Evolutionary conservation across 2,113 vertebrate genomes (phyloP).

Genomic region (Etia nguti): DNA sequence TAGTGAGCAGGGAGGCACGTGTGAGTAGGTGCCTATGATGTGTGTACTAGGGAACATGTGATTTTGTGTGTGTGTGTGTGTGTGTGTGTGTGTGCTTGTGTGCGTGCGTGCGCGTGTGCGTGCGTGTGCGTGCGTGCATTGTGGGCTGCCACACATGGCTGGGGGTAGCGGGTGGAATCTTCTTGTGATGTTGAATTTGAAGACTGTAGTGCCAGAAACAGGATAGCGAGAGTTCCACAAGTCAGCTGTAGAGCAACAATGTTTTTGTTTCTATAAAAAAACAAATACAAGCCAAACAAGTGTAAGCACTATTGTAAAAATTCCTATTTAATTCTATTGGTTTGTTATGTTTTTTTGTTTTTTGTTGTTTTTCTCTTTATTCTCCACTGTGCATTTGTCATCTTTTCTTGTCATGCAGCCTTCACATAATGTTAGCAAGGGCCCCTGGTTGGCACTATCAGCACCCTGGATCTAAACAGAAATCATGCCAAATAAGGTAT

Average conservation of each 20-base stretch:
- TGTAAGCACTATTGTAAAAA: not conserved
- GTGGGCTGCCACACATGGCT: constrained; percentile 32
- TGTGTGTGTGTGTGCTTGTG: not conserved
- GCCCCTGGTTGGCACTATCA: not conserved
- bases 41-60: not conserved
- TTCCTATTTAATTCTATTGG: not conserved
- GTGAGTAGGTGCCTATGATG: not conserved
- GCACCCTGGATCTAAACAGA: not conserved
- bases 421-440: not conserved
- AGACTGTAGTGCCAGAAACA: constrained; percentile 28
- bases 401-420: not conserved
- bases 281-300: not conserved
- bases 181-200: constrained; percentile 56
- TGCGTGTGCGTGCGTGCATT: not conserved
- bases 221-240: constrained; percentile 15
- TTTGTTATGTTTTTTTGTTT: not conserved
- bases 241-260: not conserved
- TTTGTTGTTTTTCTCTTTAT: not conserved
- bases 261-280: constrained; percentile 13
- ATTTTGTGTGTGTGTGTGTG: not conserved
- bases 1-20: constrained; percentile 14
- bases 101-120: not conserved
- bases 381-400: not conserved
- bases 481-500: not conserved
- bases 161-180: constrained; percentile 46